Evolutionary conservation across 2,888 invertebrate genomes (phyloP), one percentile per base, ranked within the genome.

Genomic region (Chrysotoxum bicinctum): DNA sequence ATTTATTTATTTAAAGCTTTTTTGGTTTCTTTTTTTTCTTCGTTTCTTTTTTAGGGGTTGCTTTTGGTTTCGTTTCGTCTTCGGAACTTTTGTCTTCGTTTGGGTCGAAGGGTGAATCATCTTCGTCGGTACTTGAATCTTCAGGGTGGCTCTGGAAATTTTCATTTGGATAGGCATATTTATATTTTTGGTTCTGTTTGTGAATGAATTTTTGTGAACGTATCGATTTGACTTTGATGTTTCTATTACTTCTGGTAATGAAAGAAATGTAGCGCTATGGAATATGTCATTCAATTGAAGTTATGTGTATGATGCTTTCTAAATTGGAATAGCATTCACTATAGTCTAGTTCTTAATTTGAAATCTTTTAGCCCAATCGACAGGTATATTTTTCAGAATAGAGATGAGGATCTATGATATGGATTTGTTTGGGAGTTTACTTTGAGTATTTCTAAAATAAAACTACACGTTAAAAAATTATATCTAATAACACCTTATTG

Each of bases 101-200:
- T 88, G 90, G 90, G 89, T 91, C 91, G 75, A 91, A 91, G 60
- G 91, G 91, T 88, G 89, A 90, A 90, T 91, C 91, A 88, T 91
- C 87, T 19, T 79, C 91, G 73, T 90, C 90, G 74, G 91, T 90
- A 88, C 90, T 90, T 88, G 91, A 91, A 88, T 91, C 91, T 90
- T 91, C 91, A 82, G 90, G 91, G 85, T 90, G 88, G 88, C 12
- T 82, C 84, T 87, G 84, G 5, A 87, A 87, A 66, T 74, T 86
- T 83, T 62, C 21, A 66, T 79, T 76, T 66, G 48, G 52, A 48
- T 60, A 60, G 35, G 37, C 35, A 60, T 3, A 10, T 9, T 77
- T 70, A n/a, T 21, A 21, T 69, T 54, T 70, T 81, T 40, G n/a
- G 9, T 23, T 62, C 9, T 43, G 2, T 43, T 62, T 79, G 37